These are phyloP conservation scores for Sternotherus odoratus DNA, from an alignment of 2,797 vertebrate genomes.

Conservation along the genomic window DNA sequence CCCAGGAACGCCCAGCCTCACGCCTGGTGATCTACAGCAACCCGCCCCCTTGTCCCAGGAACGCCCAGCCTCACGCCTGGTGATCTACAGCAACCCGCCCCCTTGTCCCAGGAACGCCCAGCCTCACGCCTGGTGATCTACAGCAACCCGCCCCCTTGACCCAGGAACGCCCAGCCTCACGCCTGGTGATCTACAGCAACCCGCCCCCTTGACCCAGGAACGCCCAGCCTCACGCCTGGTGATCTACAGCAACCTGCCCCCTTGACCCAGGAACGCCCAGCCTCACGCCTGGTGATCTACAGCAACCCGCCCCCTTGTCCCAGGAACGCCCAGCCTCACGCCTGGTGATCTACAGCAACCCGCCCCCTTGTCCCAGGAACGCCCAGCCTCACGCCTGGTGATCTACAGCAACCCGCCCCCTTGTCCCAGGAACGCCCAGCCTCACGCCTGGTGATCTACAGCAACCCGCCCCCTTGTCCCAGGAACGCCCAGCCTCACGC, in stretches of 20 bases:
- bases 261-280: no score
- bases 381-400: background rate
- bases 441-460: background rate
- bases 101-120: no score
- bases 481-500: no score
- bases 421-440: no score
- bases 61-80: background rate
- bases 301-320: no score
- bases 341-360: background rate
- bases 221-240: background rate
- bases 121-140: background rate
- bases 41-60: fast-evolving
- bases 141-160: no score
- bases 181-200: background rate
- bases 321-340: no score
- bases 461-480: no score
- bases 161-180: no score
- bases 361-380: fast-evolving
- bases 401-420: background rate
- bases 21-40: background rate
- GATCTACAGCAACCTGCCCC: background rate
- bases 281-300: background rate
- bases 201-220: fast-evolving
- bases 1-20: no score
- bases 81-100: background rate